These are phyloP conservation scores for Clupea harengus DNA, from an alignment of 2,113 vertebrate species.

Conservation along the genomic window DNA sequence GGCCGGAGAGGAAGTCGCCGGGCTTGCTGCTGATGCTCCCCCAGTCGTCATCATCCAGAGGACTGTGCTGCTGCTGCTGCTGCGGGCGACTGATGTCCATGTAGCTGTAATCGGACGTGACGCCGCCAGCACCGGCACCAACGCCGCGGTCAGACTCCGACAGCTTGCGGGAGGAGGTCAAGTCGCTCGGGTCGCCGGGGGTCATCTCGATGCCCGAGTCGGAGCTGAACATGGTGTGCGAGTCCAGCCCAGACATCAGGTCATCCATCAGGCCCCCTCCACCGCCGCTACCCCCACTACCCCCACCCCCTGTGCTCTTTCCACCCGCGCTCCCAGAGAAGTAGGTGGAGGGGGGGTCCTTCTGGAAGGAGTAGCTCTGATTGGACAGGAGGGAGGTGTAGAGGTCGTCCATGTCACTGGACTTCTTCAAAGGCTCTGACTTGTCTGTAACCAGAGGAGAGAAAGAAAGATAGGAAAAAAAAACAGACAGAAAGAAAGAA, in stretches of 20 bases:
- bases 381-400: slow-evolving; percentile 89
- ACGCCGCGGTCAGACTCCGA: slow-evolving; percentile 62
- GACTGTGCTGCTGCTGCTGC: slow-evolving; percentile 39
- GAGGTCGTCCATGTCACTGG: slow-evolving; percentile 75
- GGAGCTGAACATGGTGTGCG: slow-evolving; percentile 64
- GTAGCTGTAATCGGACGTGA: slow-evolving; percentile 78
- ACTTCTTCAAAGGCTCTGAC: slow-evolving; percentile 66
- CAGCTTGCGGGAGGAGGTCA: slow-evolving; percentile 75
- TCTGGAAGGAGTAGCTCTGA: slow-evolving; percentile 41
- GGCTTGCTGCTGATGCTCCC: slow-evolving; percentile 36
- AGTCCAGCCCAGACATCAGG: slow-evolving; percentile 36
- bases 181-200: slow-evolving; percentile 33
- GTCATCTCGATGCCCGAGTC: slow-evolving; percentile 88
- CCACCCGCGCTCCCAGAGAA: slow-evolving; percentile 39
- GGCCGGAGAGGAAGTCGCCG: slow-evolving; percentile 43
- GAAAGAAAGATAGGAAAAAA: neutral
- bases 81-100: slow-evolving; percentile 91
- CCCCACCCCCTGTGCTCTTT: neutral
- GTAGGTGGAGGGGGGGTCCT: slow-evolving; percentile 47
- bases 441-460: slow-evolving; percentile 65
- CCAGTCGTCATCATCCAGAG: slow-evolving; percentile 50
- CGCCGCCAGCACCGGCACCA: slow-evolving; percentile 71
- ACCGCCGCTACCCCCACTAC: neutral
- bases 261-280: slow-evolving; percentile 26
- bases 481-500: neutral